Base-by-base conservation (phyloP, 2,888 invertebrate genomes). In the Amphipoea lucens region DNA sequence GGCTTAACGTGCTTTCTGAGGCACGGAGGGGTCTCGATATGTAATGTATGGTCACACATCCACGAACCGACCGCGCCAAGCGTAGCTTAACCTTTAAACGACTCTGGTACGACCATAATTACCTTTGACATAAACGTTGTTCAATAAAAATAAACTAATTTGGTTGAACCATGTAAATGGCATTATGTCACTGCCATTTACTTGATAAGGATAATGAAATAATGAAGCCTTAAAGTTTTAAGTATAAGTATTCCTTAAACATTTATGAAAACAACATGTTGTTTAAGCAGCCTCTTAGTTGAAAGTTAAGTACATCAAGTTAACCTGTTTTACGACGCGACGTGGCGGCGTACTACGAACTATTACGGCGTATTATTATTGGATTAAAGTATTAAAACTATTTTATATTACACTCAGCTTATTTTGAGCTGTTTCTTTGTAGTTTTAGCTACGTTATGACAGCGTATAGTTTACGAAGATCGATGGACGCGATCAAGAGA, bases 361-460 rank as follows among this genome's bases (percentile, higher is more conserved):
- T 73, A 73, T 77, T 73, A 70, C n/a, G 62, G 29, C 65, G 29
- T 84, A 84, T 85, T 74, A 70, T 82, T 85, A 80, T 69, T 65
- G 72, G 73, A 84, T 85, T 82, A 80, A 79, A 85, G 69, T 74
- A 80, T 67, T 57, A 85, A 79, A 85, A 85, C 69, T 80, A 66
- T 66, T 69, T 73, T 70, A 54, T 73, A 69, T 48, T 68, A 57
- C 45, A 42, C n/a, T 81, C 45, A 71, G 23, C 54, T 57, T 9
- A n/a, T 48, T 71, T 40, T 23, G 14, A 78, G 57, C 20, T 36
- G 60, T 36, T 79, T 79, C 36, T 82, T 82, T 60, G 57, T 75
- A 76, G 76, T 67, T 75, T 82, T 23, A 51, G 36, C 36, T 42
- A 7, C 7, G 42, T 14, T 29, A 57, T 60, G 40, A 51, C 57